Evolutionary conservation across 2,888 invertebrate genomes (phyloP), one percentile per base, ranked within the genome.

Genomic region (Doris montereyensis): DNA sequence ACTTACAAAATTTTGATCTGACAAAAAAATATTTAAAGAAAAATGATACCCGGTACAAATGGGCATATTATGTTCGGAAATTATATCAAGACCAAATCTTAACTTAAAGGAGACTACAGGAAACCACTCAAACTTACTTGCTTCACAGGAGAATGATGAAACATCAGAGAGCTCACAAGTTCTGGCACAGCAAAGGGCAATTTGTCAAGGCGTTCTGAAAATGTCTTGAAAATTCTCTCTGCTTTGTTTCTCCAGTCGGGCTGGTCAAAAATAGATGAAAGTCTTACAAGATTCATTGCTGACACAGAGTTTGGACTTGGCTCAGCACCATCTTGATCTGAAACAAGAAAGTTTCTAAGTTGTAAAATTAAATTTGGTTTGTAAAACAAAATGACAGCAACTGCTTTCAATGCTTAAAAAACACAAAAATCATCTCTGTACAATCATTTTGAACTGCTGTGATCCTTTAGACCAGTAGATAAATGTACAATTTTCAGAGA

Each of bases 271-370:
- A 96, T 94, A 58, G 94, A 93, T 0, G 95, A 93, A 30, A 97
- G 92, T 4, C 96, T 93, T 13, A 85, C 81, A 30, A 87, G 79
- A 92, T 98, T 98, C 87, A 94, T 94, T 26, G 95, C 95, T 0
- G 97, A 93, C 0, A 97, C 95, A 67, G 97, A 97, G 91, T 98
- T 98, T 41, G 97, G 96, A 58, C 95, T 95, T 0, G 98, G 98
- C 89, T 98, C 97, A 0, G 97, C 97, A 17, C 97, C 97, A 90
- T 98, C 98, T 91, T 97, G 96, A 90, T 96, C 97, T 97, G 72
- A 41, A 68, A 80, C n/a, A n/a, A n/a, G 17, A 32, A 28, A 76
- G 62, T 71, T 24, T 71, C 17, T 28, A 26, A 60, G 21, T 13
- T 74, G 21, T 13, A 28, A 26, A n/a, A 13, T 21, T 3, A 67